Percentiles rank a stretch among this genome's conserved stretches.
Evolutionary conservation across 1,140 invertebrate species (phyloP).

Genomic region (Scaptomyza hsui): DNA sequence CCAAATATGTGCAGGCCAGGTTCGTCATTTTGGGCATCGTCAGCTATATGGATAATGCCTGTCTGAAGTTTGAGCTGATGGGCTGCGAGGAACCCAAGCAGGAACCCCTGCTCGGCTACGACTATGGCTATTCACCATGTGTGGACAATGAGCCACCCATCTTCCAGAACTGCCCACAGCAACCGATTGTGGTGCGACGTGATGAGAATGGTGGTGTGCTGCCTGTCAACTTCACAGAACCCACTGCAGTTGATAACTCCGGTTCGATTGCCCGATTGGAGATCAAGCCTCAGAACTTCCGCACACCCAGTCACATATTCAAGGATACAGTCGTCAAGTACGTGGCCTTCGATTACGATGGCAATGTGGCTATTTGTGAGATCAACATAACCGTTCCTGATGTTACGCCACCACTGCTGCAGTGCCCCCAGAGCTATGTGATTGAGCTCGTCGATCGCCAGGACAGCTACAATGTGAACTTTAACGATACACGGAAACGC

Average conservation of each 20-base stretch:
- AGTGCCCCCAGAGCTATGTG: conserved; percentile 97
- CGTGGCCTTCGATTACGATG: conserved; percentile 97
- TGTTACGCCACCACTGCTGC: conserved; percentile 95
- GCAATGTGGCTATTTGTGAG: conserved; percentile 98
- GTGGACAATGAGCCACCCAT: conserved; percentile 98
- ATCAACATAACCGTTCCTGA: conserved; percentile 97
- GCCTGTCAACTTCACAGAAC: conserved; percentile 96
- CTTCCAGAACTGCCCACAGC: conserved; percentile 97
- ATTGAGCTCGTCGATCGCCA: conserved; percentile 95
- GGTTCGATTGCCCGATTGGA: conserved; percentile 96
- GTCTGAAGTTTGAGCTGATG: conserved; percentile 97
- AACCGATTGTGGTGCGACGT: conserved; percentile 94
- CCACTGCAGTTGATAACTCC: conserved; percentile 96
- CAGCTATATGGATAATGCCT: conserved; percentile 98
- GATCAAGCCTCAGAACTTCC: conserved; percentile 95
- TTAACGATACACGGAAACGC: conserved; percentile 94
- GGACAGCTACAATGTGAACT: conserved; percentile 95
- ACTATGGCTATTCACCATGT: conserved; percentile 96
- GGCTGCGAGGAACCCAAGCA: conserved; percentile 94
- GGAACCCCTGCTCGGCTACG: conserved; percentile 94
- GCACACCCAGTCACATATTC: conserved; percentile 94
- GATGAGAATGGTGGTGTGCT: conserved; percentile 93
- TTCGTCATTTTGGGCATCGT: conserved; percentile 97
- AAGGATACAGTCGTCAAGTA: conserved; percentile 97
- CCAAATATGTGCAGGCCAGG: conserved; percentile 95